Conservation (phyloP, 2,797 vertebrate genomes). For the Thaleichthys pacificus region DNA sequence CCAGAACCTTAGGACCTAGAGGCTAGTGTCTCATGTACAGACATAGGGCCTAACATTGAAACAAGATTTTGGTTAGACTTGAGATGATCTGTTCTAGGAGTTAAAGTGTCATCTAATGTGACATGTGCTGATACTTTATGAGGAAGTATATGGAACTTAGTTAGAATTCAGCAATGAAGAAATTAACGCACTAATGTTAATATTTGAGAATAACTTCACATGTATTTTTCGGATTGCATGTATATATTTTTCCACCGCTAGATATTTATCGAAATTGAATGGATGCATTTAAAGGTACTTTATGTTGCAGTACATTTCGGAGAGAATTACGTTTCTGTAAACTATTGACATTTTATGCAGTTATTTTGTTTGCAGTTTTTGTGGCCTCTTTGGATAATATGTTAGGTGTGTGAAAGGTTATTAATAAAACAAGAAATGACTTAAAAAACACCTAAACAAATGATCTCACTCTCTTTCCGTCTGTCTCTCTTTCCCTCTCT, state of each 20-base stretch:
- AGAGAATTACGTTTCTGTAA: neutral
- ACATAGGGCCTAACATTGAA: no score
- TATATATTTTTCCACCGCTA: neutral
- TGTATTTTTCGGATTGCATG: conserved; percentile 9
- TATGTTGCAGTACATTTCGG: neutral
- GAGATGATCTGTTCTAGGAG: neutral
- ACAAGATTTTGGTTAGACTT: neutral
- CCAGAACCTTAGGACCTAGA: neutral
- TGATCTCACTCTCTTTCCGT: neutral
- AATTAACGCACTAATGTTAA: neutral
- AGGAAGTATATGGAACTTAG: no score
- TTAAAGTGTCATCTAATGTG: neutral
- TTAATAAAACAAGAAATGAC: neutral
- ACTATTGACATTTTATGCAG: neutral
- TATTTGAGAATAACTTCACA: conserved; percentile 8
- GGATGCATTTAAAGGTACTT: conserved; percentile 4
- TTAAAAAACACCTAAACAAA: neutral
- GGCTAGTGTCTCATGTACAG: no score
- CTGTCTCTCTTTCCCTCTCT: no score
- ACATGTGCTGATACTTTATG: neutral
- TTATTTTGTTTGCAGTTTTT: neutral
- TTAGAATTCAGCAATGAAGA: neutral
- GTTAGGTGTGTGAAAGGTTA: neutral
- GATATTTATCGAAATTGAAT: conserved; percentile 19
- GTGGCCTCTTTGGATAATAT: neutral